phyloP scores from a whole-genome alignment of 92 coral and sea anemone genomes.

The Epizoanthus illoricatus region DNA sequence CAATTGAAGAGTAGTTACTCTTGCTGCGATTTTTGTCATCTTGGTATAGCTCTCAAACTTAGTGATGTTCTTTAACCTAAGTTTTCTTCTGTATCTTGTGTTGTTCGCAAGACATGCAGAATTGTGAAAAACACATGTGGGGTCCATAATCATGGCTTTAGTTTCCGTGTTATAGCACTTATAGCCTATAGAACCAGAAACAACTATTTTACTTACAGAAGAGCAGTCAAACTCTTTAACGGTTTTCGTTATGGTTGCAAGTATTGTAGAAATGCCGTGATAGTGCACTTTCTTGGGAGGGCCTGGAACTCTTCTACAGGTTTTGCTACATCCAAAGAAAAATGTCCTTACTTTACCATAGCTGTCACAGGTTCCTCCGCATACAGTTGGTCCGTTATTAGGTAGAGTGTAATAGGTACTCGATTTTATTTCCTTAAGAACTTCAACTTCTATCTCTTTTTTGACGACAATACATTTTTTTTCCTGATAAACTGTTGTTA shows the following conservation, averaged over 20 bases:
- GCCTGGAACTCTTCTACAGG: not conserved
- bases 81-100: not conserved
- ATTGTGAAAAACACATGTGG: slow-evolving; percentile 33
- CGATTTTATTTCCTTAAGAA: not conserved
- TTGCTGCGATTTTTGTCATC: slow-evolving; percentile 25
- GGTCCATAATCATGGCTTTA: slow-evolving; percentile 23
- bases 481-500: not conserved
- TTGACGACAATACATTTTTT: slow-evolving; percentile 8
- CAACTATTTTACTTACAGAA: not conserved
- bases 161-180: slow-evolving; percentile 8
- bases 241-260: not conserved
- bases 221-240: slow-evolving; percentile 1
- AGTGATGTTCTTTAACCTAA: not conserved
- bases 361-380: not conserved
- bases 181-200: slow-evolving; percentile 5
- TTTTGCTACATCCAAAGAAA: slow-evolving; percentile 8
- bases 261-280: not conserved
- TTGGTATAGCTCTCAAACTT: slow-evolving; percentile 7
- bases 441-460: not conserved
- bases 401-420: not conserved
- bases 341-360: not conserved
- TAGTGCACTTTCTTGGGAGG: slow-evolving; percentile 8
- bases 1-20: slow-evolving; percentile 20
- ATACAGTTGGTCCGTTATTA: not conserved
- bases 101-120: not conserved